Evolutionary conservation across 2,888 invertebrate genomes (phyloP), one percentile per base, ranked within the genome.

Genomic region (Abrostola triplasia): DNA sequence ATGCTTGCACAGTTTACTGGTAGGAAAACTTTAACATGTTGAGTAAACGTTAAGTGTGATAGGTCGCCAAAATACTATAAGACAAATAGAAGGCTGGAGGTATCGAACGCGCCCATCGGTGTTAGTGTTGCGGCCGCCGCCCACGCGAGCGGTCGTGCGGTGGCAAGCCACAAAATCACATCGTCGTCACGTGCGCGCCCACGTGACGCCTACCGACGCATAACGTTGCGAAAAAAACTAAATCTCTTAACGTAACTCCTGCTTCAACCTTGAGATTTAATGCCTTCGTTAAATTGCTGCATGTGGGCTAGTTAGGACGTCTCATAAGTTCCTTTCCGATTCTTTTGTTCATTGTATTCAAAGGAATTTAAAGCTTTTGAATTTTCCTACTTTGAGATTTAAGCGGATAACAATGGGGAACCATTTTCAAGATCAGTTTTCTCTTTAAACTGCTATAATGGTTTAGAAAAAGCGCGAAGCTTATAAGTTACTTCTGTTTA

Each of bases 161-260:
- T 84, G 82, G 85, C 86, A 84, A 81, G 74, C 81, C 78, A 83
- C 86, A 87, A 74, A 80, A 83, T 81, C 90, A 88, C 88, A 81
- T 78, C 80, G 80, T 79, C 83, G 86, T 92, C 93, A 93, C 93
- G 93, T 92, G 92, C 90, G 88, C 92, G 91, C 93, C 93, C 93
- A 93, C 94, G 82, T 85, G 83, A 90, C 92, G 89, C 93, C 94
- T 89, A 92, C 93, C 86, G 79, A 82, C 86, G 81, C 89, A 91
- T 84, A 90, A 89, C 89, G 87, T 93, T 93, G 93, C 93, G 91
- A 94, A 94, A 94, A 90, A 92, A 93, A 88, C 84, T 84, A 88
- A 91, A 92, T 89, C 89, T 89, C 86, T 83, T 80, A 85, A 87
- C 87, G 83, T 88, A 86, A 90, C 89, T 92, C 84, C 86, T 83